Percentiles rank a stretch among this genome's conserved stretches.
These are phyloP conservation scores for Rhinophrynus dorsalis DNA, from an alignment of 2,797 vertebrate genomes.

Conservation along the genomic window DNA sequence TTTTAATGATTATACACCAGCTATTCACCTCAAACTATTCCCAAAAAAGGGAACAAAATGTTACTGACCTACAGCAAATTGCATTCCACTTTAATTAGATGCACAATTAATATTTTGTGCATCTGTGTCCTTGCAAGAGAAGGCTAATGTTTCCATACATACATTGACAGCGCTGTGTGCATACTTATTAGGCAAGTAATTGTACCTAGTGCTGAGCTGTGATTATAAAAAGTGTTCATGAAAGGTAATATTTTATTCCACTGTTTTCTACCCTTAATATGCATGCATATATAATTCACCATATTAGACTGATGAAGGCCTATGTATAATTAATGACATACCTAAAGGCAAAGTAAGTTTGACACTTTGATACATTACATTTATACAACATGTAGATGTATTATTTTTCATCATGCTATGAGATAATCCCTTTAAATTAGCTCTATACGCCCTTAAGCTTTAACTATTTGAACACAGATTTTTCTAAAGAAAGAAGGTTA, in stretches of 20 bases:
- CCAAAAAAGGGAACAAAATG: background rate
- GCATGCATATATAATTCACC: background rate
- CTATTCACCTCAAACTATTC: background rate
- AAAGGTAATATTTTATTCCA: background rate
- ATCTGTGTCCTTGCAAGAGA: constrained; percentile 17
- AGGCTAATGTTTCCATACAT: constrained; percentile 2
- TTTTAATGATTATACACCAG: background rate
- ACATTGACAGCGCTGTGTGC: background rate
- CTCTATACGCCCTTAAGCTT: background rate
- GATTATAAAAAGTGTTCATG: constrained; percentile 4
- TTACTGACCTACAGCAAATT: constrained; percentile 22
- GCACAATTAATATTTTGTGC: constrained; percentile 21
- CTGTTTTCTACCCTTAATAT: background rate
- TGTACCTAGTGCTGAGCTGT: background rate
- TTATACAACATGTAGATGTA: background rate
- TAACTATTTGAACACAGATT: background rate
- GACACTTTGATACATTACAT: background rate
- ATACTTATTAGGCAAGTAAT: constrained; percentile 11
- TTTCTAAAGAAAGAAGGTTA: background rate
- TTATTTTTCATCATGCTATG: background rate
- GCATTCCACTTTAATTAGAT: constrained; percentile 9
- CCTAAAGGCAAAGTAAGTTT: constrained; percentile 12
- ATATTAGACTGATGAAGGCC: background rate
- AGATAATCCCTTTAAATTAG: background rate
- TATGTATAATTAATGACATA: constrained; percentile 19